Conservation (phyloP, 2,113 vertebrate genomes). For the Ramphastos sulfuratus region DNA sequence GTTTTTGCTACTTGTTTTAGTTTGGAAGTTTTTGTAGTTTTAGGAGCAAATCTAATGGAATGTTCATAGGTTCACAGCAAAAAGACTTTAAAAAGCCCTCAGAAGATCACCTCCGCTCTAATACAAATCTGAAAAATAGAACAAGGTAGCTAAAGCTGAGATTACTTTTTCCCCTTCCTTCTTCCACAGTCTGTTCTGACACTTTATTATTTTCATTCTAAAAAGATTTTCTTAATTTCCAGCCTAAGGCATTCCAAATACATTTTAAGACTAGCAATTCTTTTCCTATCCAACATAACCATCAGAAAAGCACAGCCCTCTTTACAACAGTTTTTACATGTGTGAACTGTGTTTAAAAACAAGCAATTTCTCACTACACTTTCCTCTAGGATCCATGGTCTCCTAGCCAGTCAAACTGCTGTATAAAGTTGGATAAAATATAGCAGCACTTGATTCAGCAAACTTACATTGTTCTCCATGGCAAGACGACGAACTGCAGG, state of each 20-base stretch:
- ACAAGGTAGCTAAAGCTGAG: not conserved
- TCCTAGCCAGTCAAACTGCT: not conserved
- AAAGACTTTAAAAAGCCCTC: not conserved
- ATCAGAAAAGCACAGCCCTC: not conserved
- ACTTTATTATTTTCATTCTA: not conserved
- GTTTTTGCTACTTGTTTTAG: not conserved
- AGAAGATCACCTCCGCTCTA: not conserved
- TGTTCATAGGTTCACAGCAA: not conserved
- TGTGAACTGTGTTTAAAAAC: not conserved
- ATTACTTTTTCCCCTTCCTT: not conserved
- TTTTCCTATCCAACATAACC: not conserved
- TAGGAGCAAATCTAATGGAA: not conserved
- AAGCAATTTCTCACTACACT: not conserved
- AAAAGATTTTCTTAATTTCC: not conserved
- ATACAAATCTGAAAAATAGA: not conserved
- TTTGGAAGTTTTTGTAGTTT: not conserved
- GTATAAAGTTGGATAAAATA: not conserved
- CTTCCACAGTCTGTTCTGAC: not conserved
- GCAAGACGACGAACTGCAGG: slow-evolving; percentile 94
- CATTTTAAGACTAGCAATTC: not conserved
- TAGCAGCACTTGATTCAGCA: not conserved
- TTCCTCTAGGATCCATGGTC: not conserved
- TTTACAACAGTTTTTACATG: not conserved
- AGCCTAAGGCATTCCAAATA: not conserved
- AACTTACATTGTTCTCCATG: slow-evolving; percentile 95